These are phyloP conservation scores for Vanessa tameamea DNA, from an alignment of 1,140 invertebrate genomes.

Conservation along the genomic window DNA sequence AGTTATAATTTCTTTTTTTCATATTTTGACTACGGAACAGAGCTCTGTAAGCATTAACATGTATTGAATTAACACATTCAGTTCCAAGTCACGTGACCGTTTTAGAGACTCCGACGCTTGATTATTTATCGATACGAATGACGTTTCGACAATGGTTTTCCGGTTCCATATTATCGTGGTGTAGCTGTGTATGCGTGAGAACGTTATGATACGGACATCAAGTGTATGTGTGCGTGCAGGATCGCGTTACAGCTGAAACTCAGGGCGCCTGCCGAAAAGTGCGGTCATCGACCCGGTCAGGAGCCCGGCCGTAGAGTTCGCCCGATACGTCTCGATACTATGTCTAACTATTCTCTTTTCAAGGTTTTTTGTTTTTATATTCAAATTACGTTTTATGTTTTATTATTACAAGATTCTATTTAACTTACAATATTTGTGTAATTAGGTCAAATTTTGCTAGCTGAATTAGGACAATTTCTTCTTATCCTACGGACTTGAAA, in stretches of 20 bases:
- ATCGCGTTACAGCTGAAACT: constrained; percentile 79
- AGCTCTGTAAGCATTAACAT: constrained; percentile 9
- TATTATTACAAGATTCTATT: no score
- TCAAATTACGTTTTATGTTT: no score
- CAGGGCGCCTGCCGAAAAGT: constrained; percentile 77
- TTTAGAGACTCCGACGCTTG: constrained; percentile 32
- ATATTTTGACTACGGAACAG: constrained; percentile 10
- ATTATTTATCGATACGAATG: constrained; percentile 44
- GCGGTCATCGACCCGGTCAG: constrained; percentile 75
- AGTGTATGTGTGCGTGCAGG: constrained; percentile 62
- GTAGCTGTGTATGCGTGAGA: constrained; percentile 39
- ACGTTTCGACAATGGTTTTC: constrained; percentile 60
- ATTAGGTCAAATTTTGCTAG: no score
- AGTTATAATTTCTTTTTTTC: background rate
- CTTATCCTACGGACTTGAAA: no score
- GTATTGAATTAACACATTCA: constrained; percentile 33
- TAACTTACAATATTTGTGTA: no score
- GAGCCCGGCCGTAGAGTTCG: constrained; percentile 67
- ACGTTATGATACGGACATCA: constrained; percentile 14
- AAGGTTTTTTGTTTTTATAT: constrained; percentile 33
- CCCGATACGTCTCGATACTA: constrained; percentile 50
- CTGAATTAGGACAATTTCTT: no score
- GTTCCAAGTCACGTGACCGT: constrained; percentile 34
- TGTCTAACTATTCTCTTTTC: constrained; percentile 45
- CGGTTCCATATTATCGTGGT: constrained; percentile 51